Conservation (phyloP, 2,888 invertebrate species). For the Operophtera brumata region DNA sequence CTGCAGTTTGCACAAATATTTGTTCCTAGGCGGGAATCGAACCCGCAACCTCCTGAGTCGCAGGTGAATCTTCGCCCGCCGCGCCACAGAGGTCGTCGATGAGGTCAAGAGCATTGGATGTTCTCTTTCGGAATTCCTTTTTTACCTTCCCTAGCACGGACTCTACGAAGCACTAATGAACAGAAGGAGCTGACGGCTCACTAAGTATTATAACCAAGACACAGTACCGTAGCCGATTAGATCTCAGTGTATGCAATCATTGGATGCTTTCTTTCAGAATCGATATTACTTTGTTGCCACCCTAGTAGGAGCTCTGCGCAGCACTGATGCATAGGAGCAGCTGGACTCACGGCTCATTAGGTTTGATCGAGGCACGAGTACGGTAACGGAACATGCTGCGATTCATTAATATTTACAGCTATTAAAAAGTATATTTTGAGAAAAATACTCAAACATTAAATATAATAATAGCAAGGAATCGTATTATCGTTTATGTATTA, state of each 20-base stretch:
- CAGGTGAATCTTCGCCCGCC: no score
- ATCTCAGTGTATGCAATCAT: no score
- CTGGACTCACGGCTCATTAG: conserved; percentile 1
- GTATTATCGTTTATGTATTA: no score
- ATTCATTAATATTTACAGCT: neutral
- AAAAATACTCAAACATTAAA: neutral
- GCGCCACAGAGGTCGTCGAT: no score
- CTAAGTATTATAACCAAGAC: neutral
- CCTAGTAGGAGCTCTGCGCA: neutral
- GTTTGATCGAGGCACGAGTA: neutral
- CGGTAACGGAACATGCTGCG: neutral
- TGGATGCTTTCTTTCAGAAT: neutral
- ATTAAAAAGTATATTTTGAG: neutral
- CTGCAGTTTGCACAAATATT: no score
- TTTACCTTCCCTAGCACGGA: neutral
- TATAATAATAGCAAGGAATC: no score
- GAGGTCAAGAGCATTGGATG: no score
- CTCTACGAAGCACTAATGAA: neutral
- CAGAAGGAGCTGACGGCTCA: neutral
- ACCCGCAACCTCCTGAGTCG: no score
- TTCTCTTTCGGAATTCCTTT: neutral
- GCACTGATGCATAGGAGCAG: neutral
- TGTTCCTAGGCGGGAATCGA: no score
- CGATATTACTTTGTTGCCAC: neutral
- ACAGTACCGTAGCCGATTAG: neutral